phyloP scores from a whole-genome alignment of 1,140 invertebrate species.

The Globodera rostochiensis region DNA sequence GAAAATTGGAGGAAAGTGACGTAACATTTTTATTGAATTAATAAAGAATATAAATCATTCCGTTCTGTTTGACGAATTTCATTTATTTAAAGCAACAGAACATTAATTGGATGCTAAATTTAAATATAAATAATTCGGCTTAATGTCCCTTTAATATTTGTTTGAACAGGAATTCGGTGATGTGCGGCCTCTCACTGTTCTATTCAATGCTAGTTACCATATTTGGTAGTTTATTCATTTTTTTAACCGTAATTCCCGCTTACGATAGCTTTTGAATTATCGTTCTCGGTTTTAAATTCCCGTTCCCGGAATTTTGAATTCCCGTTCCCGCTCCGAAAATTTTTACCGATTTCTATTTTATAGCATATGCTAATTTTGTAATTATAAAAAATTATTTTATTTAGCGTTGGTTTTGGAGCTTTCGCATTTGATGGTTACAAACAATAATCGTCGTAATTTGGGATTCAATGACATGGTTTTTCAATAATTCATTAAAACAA shows the following conservation, averaged over 20 bases:
- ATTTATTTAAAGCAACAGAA: too few relatives aligned
- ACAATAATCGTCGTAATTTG: slow-evolving; percentile 39
- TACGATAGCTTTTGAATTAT: not conserved
- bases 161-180: slow-evolving; percentile 52
- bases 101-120: not conserved
- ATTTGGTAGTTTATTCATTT: slow-evolving; percentile 30
- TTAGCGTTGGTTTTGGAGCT: slow-evolving; percentile 57
- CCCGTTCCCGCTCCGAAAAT: not conserved
- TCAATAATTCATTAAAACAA: slow-evolving; percentile 22
- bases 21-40: too few relatives aligned
- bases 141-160: not conserved
- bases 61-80: too few relatives aligned
- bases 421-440: slow-evolving; percentile 52
- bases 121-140: not conserved
- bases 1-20: too few relatives aligned
- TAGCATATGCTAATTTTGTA: not conserved
- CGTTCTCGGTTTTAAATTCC: not conserved
- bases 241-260: not conserved
- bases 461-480: slow-evolving; percentile 51
- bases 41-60: too few relatives aligned
- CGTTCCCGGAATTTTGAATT: not conserved
- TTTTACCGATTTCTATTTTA: too few relatives aligned
- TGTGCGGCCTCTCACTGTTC: slow-evolving; percentile 59
- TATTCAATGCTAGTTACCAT: slow-evolving; percentile 62
- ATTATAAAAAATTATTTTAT: not conserved